Percentiles rank a stretch among this genome's conserved stretches.
Evolutionary conservation across 1,140 invertebrate genomes (phyloP).

Genomic region (Pararge aegeria): DNA sequence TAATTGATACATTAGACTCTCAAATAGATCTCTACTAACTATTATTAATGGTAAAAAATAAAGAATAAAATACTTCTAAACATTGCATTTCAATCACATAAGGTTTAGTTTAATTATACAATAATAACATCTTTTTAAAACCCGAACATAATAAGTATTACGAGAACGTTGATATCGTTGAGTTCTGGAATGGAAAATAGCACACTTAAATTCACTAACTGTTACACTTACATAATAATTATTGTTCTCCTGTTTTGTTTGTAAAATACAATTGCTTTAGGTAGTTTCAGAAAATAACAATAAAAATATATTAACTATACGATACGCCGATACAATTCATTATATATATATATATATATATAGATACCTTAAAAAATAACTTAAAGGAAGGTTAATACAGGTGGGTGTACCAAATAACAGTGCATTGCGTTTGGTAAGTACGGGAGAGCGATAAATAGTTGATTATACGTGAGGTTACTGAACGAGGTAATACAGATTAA

Average conservation of each 20-base stretch:
- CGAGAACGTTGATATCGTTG: constrained; percentile 79
- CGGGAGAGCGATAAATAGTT: constrained; percentile 62
- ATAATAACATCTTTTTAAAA: constrained; percentile 78
- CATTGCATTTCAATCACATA: constrained; percentile 80
- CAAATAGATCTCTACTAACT: constrained; percentile 80
- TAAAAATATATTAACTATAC: constrained; percentile 73
- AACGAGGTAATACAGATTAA: constrained; percentile 69
- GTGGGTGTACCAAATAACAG: constrained; percentile 76
- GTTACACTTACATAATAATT: constrained; percentile 80
- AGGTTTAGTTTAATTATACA: constrained; percentile 78
- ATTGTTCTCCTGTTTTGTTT: constrained; percentile 79
- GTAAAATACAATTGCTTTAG: constrained; percentile 78
- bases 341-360: constrained; percentile 30
- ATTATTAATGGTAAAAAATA: constrained; percentile 79
- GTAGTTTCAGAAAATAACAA: constrained; percentile 77
- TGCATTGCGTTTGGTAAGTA: constrained; percentile 73
- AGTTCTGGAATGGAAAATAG: constrained; percentile 80
- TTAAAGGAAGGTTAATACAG: constrained; percentile 61
- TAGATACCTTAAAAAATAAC: constrained; percentile 65
- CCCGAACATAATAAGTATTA: constrained; percentile 76
- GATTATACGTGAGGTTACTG: constrained; percentile 68
- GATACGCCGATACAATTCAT: constrained; percentile 69
- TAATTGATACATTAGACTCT: constrained; percentile 80
- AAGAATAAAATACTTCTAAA: constrained; percentile 80
- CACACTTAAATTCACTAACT: constrained; percentile 79